Evolutionary conservation across 23 tunicate species (phyloP).

Genomic region (Styela plicata): DNA sequence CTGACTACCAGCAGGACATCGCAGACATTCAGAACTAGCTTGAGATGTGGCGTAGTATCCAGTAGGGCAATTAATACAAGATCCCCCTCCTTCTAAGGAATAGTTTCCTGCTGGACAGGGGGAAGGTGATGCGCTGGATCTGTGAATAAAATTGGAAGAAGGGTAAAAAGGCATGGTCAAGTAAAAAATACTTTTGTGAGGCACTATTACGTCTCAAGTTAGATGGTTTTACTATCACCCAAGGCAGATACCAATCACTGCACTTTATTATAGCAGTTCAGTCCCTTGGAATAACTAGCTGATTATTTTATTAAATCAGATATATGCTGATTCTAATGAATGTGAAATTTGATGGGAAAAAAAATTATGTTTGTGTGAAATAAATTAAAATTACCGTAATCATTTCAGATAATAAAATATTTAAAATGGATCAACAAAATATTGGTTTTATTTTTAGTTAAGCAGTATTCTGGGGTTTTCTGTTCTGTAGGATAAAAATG

Average conservation of each 20-base stretch:
- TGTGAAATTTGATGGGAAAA: too few species aligned
- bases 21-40: conserved; percentile 18
- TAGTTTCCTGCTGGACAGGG: conserved; percentile 64
- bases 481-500: neutral
- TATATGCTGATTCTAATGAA: conserved; percentile 10
- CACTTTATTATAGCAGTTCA: too few species aligned
- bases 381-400: too few species aligned
- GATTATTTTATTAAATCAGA: neutral
- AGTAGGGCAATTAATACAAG: conserved; percentile 35
- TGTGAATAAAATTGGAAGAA: too few species aligned
- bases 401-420: neutral
- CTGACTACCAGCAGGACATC: conserved; percentile 68
- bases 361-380: too few species aligned
- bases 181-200: too few species aligned
- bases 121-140: conserved; percentile 15
- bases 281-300: neutral
- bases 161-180: too few species aligned
- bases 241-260: too few species aligned
- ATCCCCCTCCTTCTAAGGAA: conserved; percentile 24
- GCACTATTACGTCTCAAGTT: too few species aligned
- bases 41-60: conserved; percentile 40
- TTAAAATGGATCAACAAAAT: neutral
- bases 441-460: neutral
- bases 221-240: too few species aligned
- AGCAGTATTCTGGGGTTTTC: too few species aligned